Base-by-base conservation (phyloP, 2,797 vertebrate species). In the Lithobates sylvaticus region DNA sequence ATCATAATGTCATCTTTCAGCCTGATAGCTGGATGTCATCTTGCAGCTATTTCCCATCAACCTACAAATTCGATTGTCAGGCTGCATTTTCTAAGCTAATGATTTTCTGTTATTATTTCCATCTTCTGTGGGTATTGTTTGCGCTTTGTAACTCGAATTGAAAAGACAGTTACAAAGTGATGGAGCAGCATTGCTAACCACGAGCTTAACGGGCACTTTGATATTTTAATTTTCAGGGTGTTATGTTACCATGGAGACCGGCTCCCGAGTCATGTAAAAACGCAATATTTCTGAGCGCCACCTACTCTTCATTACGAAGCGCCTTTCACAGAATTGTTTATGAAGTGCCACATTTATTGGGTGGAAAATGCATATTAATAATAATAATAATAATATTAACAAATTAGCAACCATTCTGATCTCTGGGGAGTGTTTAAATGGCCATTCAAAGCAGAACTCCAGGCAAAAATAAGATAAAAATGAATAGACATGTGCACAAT, bases 161-260 rank as follows among this genome's bases (percentile, higher is more conserved):
- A 61, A 61, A 29, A 61, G 79, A 58, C 69, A 61, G 58, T 61
- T 71, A 71, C 78, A 58, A 50, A 58, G 78, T 71, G 78, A 71
- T 6, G 44, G 36, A 50, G 32, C 10, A 29, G 77, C 77, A 8
- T 26, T 44, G 54, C 54, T 36, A 44, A 16, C 54, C 34, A 70
- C 16, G 10, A 13, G 44, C 68, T 44, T 71, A 58, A 81, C 68
- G n/a, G 44, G 1, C n/a, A 58, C 69, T 58, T 58, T 72, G 79
- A 81, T 61, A 81, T 81, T 61, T 81, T 54, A 32, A 81, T 81
- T 81, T 70, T 81, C 21, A 58, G 23, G 68, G 70, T 70, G 78
- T 81, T 72, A 32, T 72, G 79, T 81, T 72, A 72, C 78, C 27
- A 81, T 81, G 68, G 78, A 58, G 78, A 81, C 79, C 36, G 67